Evolutionary conservation across 2,797 vertebrate species (phyloP).

Genomic region (Aphelocoma californica): DNA sequence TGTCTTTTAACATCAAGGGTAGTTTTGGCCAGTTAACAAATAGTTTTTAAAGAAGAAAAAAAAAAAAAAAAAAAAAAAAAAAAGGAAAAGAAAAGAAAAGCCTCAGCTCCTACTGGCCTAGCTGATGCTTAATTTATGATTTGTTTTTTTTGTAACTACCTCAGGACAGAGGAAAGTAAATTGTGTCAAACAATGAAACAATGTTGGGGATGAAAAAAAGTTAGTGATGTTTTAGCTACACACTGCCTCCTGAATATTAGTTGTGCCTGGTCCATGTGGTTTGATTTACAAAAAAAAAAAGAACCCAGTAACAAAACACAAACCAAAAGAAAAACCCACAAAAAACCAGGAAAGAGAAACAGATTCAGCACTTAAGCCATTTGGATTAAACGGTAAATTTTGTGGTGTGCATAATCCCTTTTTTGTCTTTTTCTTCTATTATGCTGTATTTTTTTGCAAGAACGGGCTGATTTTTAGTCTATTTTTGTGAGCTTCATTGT

Average conservation of each 20-base stretch:
- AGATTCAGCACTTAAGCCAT: slow-evolving; percentile 68
- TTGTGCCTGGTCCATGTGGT: slow-evolving; percentile 77
- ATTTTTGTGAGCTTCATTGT: slow-evolving; percentile 85
- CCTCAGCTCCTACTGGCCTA: slow-evolving; percentile 66
- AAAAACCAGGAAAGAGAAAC: slow-evolving; percentile 17
- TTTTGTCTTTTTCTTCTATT: slow-evolving; percentile 75
- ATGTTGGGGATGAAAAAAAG: slow-evolving; percentile 64
- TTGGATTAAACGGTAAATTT: slow-evolving; percentile 72
- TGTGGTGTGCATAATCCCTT: slow-evolving; percentile 85
- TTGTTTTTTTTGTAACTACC: slow-evolving; percentile 80
- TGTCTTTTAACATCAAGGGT: slow-evolving; percentile 77
- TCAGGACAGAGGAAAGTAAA: slow-evolving; percentile 80
- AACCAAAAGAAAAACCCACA: slow-evolving; percentile 1
- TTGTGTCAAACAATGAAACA: slow-evolving; percentile 47
- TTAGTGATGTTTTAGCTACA: slow-evolving; percentile 79
- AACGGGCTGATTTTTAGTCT: slow-evolving; percentile 82
- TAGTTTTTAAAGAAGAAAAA: slow-evolving; percentile 53
- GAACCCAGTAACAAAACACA: neutral
- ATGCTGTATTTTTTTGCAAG: slow-evolving; percentile 77
- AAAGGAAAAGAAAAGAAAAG: slow-evolving; percentile 23
- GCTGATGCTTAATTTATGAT: slow-evolving; percentile 71
- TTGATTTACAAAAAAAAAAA: slow-evolving; percentile 64
- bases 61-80: neutral
- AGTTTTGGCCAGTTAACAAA: slow-evolving; percentile 73
- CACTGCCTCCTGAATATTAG: slow-evolving; percentile 79